Conservation (phyloP, 2,113 vertebrate genomes). For the Hucho hucho region DNA sequence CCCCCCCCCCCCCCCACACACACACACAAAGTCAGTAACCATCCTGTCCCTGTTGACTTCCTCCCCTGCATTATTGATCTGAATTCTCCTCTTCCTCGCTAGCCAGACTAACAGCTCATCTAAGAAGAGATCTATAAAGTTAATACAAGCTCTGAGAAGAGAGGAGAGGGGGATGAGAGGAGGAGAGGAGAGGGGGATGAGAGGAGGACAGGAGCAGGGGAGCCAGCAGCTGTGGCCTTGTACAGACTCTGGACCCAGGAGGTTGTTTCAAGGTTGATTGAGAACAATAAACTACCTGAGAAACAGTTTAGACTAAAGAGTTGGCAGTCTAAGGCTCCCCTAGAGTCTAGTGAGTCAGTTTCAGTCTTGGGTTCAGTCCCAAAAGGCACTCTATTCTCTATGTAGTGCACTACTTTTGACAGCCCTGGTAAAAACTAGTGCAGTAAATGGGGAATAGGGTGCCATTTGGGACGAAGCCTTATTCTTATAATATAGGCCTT, state of each 20-base stretch:
- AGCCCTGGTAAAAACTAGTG: too few species aligned
- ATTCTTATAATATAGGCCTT: too few species aligned
- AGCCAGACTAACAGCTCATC: slow-evolving; percentile 60
- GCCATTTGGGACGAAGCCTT: too few species aligned
- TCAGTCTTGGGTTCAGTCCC: too few species aligned
- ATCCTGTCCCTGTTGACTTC: slow-evolving; percentile 58
- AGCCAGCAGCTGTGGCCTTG: slow-evolving; percentile 29
- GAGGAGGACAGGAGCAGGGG: neutral
- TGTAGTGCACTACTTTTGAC: too few species aligned
- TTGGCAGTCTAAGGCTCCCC: neutral
- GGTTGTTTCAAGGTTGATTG: slow-evolving; percentile 78
- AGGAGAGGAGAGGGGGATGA: too few species aligned
- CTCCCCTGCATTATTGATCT: slow-evolving; percentile 65
- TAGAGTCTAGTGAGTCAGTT: too few species aligned
- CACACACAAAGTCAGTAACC: neutral
- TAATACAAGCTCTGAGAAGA: slow-evolving; percentile 60
- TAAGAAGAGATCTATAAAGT: slow-evolving; percentile 63
- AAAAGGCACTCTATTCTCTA: too few species aligned
- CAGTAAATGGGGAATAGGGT: too few species aligned
- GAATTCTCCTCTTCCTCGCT: slow-evolving; percentile 58
- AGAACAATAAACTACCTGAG: slow-evolving; percentile 64
- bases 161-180: neutral
- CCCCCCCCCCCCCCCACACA: too few species aligned
- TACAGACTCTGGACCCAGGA: slow-evolving; percentile 52
- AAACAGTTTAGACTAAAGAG: slow-evolving; percentile 48